Evolutionary conservation across 1,140 invertebrate species (phyloP).

Genomic region (Drosophila orosa): DNA sequence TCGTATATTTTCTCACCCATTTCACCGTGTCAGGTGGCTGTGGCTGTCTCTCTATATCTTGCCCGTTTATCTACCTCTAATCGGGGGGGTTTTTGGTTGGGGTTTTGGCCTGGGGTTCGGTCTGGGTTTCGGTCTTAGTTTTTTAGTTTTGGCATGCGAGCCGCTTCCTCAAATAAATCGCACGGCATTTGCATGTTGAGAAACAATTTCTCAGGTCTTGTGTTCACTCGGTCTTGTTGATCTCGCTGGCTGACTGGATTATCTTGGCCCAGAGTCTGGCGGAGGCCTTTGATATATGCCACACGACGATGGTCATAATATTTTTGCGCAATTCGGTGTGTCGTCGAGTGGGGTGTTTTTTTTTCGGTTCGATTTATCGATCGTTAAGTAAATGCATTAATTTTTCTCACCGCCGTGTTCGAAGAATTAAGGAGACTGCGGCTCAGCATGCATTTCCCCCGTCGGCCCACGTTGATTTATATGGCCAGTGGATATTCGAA

Average conservation of each 20-base stretch:
- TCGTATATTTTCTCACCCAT: conserved; percentile 67
- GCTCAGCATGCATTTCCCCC: conserved; percentile 38
- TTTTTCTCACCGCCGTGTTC: conserved; percentile 51
- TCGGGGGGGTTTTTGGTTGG: conserved; percentile 46
- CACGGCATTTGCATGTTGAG: conserved; percentile 79
- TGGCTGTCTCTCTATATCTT: conserved; percentile 10
- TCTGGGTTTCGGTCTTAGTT: conserved; percentile 13
- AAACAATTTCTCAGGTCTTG: conserved; percentile 77
- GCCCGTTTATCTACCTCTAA: conserved; percentile 39
- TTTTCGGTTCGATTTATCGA: conserved; percentile 63
- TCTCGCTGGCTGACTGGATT: conserved; percentile 39
- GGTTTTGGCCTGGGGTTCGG: conserved; percentile 18
- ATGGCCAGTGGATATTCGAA: conserved; percentile 35
- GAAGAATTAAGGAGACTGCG: conserved; percentile 15
- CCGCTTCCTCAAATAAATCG: conserved; percentile 79
- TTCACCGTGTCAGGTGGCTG: conserved; percentile 52
- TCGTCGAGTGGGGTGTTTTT: conserved; percentile 60
- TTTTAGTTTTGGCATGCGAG: conserved; percentile 62
- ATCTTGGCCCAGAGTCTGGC: conserved; percentile 38
- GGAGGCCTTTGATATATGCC: conserved; percentile 74
- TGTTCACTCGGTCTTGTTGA: conserved; percentile 47
- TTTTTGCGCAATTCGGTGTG: conserved; percentile 81
- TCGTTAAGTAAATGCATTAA: conserved; percentile 72
- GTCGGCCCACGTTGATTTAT: conserved; percentile 54
- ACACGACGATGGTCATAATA: conserved; percentile 79